Evolutionary conservation across 2,113 vertebrate species (phyloP), one percentile per base, ranked within the genome.

Genomic region (Aegithalos caudatus): DNA sequence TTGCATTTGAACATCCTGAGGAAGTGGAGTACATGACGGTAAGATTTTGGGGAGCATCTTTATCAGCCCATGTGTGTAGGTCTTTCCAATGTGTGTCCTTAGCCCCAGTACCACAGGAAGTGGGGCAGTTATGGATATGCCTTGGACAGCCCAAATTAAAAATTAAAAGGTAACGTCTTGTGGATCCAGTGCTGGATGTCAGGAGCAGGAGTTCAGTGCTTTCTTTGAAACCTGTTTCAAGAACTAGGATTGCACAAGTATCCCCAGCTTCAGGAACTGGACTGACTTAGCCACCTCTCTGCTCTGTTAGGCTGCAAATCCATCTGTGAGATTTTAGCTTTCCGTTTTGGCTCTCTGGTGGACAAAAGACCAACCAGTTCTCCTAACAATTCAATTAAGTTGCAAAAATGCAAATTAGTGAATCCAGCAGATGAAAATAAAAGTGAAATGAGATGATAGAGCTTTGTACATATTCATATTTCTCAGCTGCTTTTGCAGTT

Each of bases 11-110:
- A 14, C 99, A 99, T 74, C 99, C 99, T 0, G 99, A 99, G 86
- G 99, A 99, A 97, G 98, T 98, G 70, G 99, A 99, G 86, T 98
- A 99, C 93, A 99, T 99, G 99, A 98, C 96, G 98, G 99, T 99
- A 97, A 98, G 98, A 84, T 33, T 12, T 40, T 18, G 56, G 60
- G 53, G 37, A 33, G 45, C 70, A 3, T 28, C 73, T 53, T 45
- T 31, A 53, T 19, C 44, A 80, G 47, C 51, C 53, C 65, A 15
- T 25, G 8, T 35, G 5, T 22, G 22, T 5, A 35, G 27, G 7
- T 21, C 40, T 58, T 60, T 60, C 31, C 17, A 42, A 8, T 51
- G 38, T 20, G 3, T 22, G 42, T 45, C 60, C 51, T 62, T 40
- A 71, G 53, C 38, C 40, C 51, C 44, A 35, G 23, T 16, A 3